Conservation (phyloP, 2,888 invertebrate species). For the Polyommatus icarus region DNA sequence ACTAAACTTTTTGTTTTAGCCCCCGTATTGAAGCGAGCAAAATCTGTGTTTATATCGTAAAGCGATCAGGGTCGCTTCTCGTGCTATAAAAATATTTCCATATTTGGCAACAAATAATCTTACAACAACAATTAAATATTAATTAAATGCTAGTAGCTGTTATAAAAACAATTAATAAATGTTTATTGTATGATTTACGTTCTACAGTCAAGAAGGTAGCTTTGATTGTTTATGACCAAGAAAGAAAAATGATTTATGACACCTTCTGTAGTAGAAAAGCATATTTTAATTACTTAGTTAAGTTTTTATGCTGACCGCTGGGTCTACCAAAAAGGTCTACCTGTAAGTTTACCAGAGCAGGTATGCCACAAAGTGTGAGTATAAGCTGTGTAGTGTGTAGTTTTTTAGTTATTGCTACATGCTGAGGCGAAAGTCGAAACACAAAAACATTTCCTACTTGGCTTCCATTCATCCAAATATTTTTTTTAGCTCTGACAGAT, state of each 20-base stretch:
- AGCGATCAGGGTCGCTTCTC: background rate
- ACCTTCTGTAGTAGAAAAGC: too few relatives aligned
- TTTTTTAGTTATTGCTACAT: background rate
- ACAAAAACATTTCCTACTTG: background rate
- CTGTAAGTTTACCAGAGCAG: background rate
- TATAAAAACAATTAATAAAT: too few relatives aligned
- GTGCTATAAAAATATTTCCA: background rate
- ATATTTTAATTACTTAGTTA: too few relatives aligned
- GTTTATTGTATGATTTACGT: background rate
- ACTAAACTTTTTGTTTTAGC: too few relatives aligned
- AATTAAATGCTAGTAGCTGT: background rate
- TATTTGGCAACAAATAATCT: background rate
- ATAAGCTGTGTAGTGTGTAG: too few relatives aligned
- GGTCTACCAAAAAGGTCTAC: too few relatives aligned
- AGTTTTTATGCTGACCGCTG: too few relatives aligned
- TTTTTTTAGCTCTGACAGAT: background rate
- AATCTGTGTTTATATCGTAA: background rate
- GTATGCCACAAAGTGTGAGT: background rate
- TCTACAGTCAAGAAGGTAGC: background rate
- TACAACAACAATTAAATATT: background rate
- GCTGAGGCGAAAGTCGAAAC: background rate
- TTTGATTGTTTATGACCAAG: background rate
- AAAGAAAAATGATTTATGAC: background rate
- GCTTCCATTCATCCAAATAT: background rate
- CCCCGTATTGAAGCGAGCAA: background rate